These are phyloP conservation scores for Acanthosepion lycidas DNA, from an alignment of 2,888 invertebrate species.

Conservation along the genomic window DNA sequence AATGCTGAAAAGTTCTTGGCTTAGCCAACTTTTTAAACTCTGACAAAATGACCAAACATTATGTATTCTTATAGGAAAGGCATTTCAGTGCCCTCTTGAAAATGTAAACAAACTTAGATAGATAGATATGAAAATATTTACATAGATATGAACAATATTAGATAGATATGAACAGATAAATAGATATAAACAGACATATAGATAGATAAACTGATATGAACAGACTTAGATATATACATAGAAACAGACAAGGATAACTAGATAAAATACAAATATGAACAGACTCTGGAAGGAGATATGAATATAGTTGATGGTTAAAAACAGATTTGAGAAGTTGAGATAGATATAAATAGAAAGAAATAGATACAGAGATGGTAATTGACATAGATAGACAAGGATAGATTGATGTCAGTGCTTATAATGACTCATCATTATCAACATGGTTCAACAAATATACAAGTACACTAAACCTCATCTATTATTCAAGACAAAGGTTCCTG, in stretches of 20 bases:
- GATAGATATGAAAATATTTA: not conserved
- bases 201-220: not conserved
- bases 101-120: not conserved
- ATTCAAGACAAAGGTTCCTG: not conserved
- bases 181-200: no score
- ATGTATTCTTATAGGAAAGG: no score
- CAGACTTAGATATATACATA: not conserved
- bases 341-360: not conserved
- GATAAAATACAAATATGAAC: not conserved
- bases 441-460: not conserved
- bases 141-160: not conserved
- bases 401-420: not conserved
- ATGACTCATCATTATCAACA: not conserved
- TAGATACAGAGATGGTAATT: not conserved
- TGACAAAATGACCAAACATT: no score
- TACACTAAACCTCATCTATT: slow-evolving; percentile 33
- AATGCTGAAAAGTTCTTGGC: not conserved
- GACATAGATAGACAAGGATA: not conserved
- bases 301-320: not conserved
- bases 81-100: not conserved
- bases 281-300: not conserved
- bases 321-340: not conserved
- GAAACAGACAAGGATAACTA: not conserved
- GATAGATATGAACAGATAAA: no score
- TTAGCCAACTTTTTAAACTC: no score